These are phyloP conservation scores for Eolophus roseicapilla DNA, from an alignment of 2,113 vertebrate genomes.

Conservation along the genomic window DNA sequence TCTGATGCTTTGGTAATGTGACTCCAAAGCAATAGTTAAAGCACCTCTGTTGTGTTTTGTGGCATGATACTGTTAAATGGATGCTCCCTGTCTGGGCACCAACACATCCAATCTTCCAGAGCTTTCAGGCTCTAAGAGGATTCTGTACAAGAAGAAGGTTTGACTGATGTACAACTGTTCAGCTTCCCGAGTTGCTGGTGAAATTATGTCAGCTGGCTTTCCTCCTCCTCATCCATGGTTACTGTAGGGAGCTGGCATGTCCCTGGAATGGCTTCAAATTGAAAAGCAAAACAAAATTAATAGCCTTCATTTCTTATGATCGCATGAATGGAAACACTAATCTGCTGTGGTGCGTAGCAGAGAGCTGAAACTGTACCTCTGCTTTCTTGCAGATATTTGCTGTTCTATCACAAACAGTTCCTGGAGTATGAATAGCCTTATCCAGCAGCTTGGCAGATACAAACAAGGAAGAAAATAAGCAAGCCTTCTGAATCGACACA, in stretches of 20 bases:
- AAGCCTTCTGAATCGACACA: slow-evolving; percentile 78
- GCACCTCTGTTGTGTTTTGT: background rate
- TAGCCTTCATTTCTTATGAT: background rate
- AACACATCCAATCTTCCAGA: accelerated
- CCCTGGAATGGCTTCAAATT: background rate
- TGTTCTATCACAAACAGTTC: slow-evolving; percentile 99
- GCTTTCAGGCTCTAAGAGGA: background rate
- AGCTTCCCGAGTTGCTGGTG: background rate
- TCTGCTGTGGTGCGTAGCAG: accelerated
- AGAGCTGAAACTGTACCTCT: background rate
- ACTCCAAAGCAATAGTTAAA: background rate
- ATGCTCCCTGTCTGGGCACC: background rate
- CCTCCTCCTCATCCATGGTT: background rate
- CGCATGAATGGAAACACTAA: background rate
- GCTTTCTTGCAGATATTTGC: slow-evolving; percentile 81
- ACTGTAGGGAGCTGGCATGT: background rate
- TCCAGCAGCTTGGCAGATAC: slow-evolving; percentile 51
- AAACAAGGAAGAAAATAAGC: slow-evolving; percentile 63
- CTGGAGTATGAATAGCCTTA: slow-evolving; percentile 91
- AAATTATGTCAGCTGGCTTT: background rate
- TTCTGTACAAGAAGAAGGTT: background rate
- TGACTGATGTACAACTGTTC: background rate
- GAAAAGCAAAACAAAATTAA: background rate
- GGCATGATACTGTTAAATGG: background rate
- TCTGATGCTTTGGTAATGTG: background rate